phyloP scores from a whole-genome alignment of 2,113 vertebrate species.

The Oreochromis aureus region DNA sequence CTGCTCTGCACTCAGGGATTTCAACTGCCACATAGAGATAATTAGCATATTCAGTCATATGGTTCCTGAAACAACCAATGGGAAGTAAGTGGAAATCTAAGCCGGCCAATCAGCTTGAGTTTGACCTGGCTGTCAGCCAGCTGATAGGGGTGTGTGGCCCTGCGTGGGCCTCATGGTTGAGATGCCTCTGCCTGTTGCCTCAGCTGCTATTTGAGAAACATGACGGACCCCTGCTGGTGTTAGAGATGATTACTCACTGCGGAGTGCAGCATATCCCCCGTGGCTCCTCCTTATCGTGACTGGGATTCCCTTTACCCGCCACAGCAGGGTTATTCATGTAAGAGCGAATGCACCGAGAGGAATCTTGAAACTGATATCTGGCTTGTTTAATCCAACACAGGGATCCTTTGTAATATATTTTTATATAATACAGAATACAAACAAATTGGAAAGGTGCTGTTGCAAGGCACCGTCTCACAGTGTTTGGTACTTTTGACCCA shows the following conservation, averaged over 20 bases:
- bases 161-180: neutral
- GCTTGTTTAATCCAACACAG: neutral
- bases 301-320: neutral
- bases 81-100: rapidly evolving
- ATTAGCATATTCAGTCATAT: constrained; percentile 55
- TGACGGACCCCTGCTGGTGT: constrained; percentile 52
- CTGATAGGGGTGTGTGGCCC: constrained; percentile 2
- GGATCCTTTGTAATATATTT: neutral
- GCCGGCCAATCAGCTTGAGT: constrained; percentile 13
- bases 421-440: neutral
- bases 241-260: neutral
- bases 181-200: constrained; percentile 7
- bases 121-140: neutral
- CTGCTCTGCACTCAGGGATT: constrained; percentile 28
- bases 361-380: neutral
- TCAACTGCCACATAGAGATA: constrained; percentile 29
- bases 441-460: neutral
- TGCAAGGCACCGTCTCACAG: rapidly evolving
- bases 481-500: neutral
- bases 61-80: constrained; percentile 35
- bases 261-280: neutral
- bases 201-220: constrained; percentile 28
- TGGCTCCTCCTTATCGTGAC: neutral
- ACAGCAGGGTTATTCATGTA: neutral
- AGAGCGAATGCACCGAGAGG: neutral